Base-by-base conservation (phyloP, 2,113 vertebrate genomes). In the Bothrops jararaca region DNA sequence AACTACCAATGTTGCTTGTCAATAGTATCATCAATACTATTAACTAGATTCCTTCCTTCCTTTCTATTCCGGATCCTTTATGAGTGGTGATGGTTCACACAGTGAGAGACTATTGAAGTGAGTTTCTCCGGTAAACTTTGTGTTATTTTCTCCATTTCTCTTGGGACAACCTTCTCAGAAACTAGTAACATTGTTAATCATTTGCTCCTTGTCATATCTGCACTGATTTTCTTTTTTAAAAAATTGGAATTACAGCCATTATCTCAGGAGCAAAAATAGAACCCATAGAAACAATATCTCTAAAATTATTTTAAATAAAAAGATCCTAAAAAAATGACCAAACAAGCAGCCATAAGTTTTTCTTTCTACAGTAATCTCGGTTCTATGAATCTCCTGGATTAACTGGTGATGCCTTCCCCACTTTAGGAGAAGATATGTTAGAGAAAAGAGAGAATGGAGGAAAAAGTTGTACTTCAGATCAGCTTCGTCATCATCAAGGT, bases 401-500 rank as follows among this genome's bases (percentile, higher is more conserved):
- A 50, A 58, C 39, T 54, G 39, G 69, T 23, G 42, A 23, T 45
- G 7, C 57, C 12, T 69, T 13, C n/a, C 29, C n/a, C 29, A 22
- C 29, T 54, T 39, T 18, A 54, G 20, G 50, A 23, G 53, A 50
- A n/a, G 53, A 2, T n/a, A n/a, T 29, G 22, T 64, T 45, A 5
- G 5, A 5, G 11, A 29, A 80, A 74, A 80, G 23, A 12, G 8
- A 89, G 29, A 34, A 9, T 39, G 39, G n/a, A 39, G 9, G 50
- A 42, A 56, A 89, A 53, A 15, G 20, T 50, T 85, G 42, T 11
- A 42, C 20, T 86, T 90, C 74, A 92, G n/a, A 90, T 39, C 2
- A 0, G 2, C 9, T 85, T 13, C 34, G 20, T 23, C 60, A 2
- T 3, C 80, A 3, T 3, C 0, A 0, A 34, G 42, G 4, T 1